Percentiles rank a stretch among this genome's conserved stretches.
Conservation (phyloP, 2,113 vertebrate genomes). For the Alaudala cheleensis region DNA sequence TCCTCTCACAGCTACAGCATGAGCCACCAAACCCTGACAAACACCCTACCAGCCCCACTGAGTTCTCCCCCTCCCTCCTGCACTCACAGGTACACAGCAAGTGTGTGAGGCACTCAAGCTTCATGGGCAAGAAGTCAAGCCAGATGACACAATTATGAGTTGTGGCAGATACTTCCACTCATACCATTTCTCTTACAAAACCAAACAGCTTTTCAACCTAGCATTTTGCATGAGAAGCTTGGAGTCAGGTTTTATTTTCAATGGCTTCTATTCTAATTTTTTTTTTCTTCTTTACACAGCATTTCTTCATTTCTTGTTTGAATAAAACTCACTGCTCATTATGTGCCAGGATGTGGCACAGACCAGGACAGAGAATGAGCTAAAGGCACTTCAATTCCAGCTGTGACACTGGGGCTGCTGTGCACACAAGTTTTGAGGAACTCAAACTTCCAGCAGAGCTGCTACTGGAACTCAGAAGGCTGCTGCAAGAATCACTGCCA, state of each 20-base stretch:
- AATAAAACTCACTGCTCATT: background rate
- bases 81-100: background rate
- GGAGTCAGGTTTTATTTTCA: background rate
- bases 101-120: background rate
- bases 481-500: constrained; percentile 9
- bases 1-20: background rate
- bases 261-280: background rate
- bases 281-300: background rate
- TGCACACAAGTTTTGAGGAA: background rate
- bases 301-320: background rate
- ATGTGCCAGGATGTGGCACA: background rate
- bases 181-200: background rate
- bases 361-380: rapidly evolving
- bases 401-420: background rate
- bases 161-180: background rate
- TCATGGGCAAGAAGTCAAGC: background rate
- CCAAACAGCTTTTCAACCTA: background rate
- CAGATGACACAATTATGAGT: background rate
- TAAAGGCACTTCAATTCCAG: background rate
- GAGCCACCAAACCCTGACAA: background rate
- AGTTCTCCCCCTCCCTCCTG: background rate
- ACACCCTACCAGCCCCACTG: background rate
- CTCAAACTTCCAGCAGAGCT: background rate
- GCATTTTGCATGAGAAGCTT: background rate
- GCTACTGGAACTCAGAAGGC: background rate